Conservation (phyloP, 2,888 invertebrate species). For the Drosophila merina region DNA sequence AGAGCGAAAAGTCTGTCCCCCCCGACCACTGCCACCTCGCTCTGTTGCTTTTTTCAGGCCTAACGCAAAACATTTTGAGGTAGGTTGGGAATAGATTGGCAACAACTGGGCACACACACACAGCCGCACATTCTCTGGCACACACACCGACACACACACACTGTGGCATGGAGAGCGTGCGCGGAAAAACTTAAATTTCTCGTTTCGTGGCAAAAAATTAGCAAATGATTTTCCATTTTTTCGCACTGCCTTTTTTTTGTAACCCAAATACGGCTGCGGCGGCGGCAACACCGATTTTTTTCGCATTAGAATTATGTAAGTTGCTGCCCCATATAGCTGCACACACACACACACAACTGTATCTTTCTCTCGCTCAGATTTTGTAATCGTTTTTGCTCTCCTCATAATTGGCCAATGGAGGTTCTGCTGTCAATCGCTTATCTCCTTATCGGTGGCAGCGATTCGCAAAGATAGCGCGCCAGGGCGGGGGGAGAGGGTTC, state of each 20-base stretch:
- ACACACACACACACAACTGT: background rate
- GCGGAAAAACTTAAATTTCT: constrained; percentile 77
- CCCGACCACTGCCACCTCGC: constrained; percentile 41
- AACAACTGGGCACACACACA: constrained; percentile 69
- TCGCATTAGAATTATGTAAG: constrained; percentile 71
- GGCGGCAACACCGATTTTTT: constrained; percentile 22
- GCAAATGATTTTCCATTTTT: constrained; percentile 71
- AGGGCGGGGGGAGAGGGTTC: constrained; percentile 9
- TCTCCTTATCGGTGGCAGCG: constrained; percentile 61
- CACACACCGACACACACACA: constrained; percentile 2
- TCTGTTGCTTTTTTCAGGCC: constrained; percentile 74
- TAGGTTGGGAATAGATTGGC: constrained; percentile 82
- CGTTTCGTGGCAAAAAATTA: constrained; percentile 74
- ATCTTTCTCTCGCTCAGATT: constrained; percentile 44
- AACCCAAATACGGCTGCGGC: constrained; percentile 68
- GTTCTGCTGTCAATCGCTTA: constrained; percentile 45
- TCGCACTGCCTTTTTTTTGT: constrained; percentile 47
- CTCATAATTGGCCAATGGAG: constrained; percentile 56
- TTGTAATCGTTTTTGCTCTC: constrained; percentile 57
- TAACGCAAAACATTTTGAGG: constrained; percentile 82
- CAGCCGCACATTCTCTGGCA: constrained; percentile 9
- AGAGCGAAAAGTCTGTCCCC: constrained; percentile 53
- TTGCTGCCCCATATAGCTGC: constrained; percentile 30
- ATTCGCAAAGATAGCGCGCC: constrained; percentile 30
- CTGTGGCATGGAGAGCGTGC: constrained; percentile 34